These are phyloP conservation scores for Acrobasis repandana DNA, from an alignment of 2,888 invertebrate species.

Conservation along the genomic window DNA sequence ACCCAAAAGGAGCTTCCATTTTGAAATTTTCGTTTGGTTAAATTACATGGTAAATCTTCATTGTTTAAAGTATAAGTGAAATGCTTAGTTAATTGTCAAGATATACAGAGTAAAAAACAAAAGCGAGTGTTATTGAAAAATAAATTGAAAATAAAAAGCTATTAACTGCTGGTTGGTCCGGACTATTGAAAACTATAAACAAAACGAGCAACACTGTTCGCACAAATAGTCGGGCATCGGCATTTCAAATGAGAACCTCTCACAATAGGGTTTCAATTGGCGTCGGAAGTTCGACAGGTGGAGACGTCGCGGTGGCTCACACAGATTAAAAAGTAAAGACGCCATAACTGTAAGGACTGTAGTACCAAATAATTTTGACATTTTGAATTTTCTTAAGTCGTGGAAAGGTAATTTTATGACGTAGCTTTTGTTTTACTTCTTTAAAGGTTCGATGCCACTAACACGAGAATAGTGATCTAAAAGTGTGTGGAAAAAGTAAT, in stretches of 20 bases:
- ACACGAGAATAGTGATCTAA: too few relatives aligned
- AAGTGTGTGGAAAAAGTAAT: too few relatives aligned
- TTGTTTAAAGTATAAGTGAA: too few relatives aligned
- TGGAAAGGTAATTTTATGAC: neutral
- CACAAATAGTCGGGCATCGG: constrained; percentile 6
- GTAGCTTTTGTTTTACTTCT: too few relatives aligned
- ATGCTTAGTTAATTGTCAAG: too few relatives aligned
- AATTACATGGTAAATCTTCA: too few relatives aligned
- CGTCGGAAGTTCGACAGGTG: constrained; percentile 22
- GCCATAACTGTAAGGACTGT: neutral
- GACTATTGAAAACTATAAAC: neutral
- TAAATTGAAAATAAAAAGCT: neutral
- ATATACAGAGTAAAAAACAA: too few relatives aligned
- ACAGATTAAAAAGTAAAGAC: neutral
- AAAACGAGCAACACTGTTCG: neutral
- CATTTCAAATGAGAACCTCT: constrained; percentile 24
- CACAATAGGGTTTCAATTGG: constrained; percentile 29
- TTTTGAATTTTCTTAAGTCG: neutral
- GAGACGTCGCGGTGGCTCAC: constrained; percentile 10
- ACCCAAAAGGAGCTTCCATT: too few relatives aligned
- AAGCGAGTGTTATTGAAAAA: neutral
- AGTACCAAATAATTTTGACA: neutral
- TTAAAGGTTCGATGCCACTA: too few relatives aligned
- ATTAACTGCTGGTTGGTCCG: neutral
- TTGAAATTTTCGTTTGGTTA: too few relatives aligned